These are phyloP conservation scores for Laupala kohalensis DNA, from an alignment of 1,140 invertebrate species.

Conservation along the genomic window DNA sequence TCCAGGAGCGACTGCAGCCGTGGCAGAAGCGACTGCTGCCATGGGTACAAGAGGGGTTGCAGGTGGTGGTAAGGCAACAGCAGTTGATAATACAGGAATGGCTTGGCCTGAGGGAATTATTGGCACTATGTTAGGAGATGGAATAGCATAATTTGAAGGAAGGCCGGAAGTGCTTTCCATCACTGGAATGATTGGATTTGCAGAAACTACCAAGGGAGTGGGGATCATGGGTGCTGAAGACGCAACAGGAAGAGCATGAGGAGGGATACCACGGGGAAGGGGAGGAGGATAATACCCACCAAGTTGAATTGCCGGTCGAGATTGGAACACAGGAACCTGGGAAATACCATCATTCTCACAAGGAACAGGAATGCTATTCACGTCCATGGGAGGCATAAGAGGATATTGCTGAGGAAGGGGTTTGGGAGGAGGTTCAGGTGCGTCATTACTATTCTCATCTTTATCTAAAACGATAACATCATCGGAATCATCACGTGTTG, in stretches of 20 bases:
- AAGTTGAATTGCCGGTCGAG: neutral
- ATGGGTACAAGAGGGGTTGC: neutral
- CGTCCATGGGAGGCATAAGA: slow-evolving; percentile 6
- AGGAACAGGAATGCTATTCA: slow-evolving; percentile 44
- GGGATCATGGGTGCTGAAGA: neutral
- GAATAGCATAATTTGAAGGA: neutral
- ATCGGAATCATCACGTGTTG: slow-evolving; percentile 30
- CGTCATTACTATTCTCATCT: slow-evolving; percentile 24
- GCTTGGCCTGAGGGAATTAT: neutral
- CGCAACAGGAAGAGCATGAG: neutral
- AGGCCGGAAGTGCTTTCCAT: neutral
- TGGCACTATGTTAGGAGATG: neutral
- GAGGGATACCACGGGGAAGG: neutral
- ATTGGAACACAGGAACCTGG: neutral
- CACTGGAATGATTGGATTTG: neutral
- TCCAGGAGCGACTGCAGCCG: neutral
- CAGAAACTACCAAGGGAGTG: neutral
- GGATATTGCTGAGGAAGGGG: neutral
- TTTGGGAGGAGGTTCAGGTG: slow-evolving; percentile 4
- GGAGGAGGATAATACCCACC: neutral
- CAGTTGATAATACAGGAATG: neutral
- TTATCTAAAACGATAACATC: neutral
- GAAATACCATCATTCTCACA: slow-evolving; percentile 15
- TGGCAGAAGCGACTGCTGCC: neutral
- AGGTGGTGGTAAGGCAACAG: neutral